These are phyloP conservation scores for Coecobrya sp. DNA, from an alignment of 2,888 invertebrate species.

Conservation along the genomic window DNA sequence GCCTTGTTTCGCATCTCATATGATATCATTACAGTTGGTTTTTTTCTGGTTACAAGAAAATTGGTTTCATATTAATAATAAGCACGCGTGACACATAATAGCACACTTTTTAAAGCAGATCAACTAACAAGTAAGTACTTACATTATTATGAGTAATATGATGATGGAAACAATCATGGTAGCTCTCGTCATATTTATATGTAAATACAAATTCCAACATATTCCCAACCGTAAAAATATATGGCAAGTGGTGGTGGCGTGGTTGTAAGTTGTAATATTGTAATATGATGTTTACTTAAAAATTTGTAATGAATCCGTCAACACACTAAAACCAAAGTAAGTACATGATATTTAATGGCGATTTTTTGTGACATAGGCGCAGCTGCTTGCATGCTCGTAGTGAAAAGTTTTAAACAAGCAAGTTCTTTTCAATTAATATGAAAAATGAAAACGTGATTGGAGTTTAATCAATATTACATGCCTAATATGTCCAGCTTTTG, in stretches of 20 bases:
- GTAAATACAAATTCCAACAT: too few species aligned
- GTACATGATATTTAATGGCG: too few species aligned
- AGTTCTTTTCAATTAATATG: too few species aligned
- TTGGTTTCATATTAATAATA: not conserved
- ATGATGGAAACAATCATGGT: not conserved
- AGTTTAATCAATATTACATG: too few species aligned
- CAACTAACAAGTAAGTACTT: not conserved
- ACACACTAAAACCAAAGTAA: slow-evolving; percentile 14
- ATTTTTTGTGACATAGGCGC: too few species aligned
- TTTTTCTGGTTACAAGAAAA: not conserved
- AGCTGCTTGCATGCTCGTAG: too few species aligned
- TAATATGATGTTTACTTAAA: slow-evolving; percentile 54
- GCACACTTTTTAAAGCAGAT: not conserved
- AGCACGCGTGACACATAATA: slow-evolving; percentile 4
- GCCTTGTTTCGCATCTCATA: not conserved
- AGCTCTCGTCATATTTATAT: too few species aligned
- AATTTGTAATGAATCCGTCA: slow-evolving; percentile 72
- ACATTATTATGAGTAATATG: not conserved
- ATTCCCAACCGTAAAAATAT: too few species aligned
- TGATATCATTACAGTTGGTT: not conserved
- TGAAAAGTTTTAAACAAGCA: too few species aligned
- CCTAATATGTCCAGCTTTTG: too few species aligned
- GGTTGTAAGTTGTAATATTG: slow-evolving; percentile 40
- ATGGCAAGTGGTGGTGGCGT: not conserved
- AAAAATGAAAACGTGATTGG: too few species aligned